These are phyloP conservation scores for Sorex maritimensis DNA, from an alignment of 2,797 vertebrate species.

Conservation along the genomic window DNA sequence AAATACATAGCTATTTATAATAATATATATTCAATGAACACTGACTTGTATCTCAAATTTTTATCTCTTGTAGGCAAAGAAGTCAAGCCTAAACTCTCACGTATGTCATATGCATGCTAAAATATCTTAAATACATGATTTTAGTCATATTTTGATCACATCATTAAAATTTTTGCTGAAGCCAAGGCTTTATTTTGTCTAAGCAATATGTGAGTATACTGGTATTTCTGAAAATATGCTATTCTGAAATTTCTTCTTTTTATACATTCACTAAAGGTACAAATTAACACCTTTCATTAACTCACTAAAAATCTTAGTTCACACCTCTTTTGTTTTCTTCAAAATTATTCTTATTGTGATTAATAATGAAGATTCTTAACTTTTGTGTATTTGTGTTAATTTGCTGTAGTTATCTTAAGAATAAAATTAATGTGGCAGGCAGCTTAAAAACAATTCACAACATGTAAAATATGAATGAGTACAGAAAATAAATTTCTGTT, in stretches of 20 bases:
- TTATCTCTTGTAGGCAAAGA: conserved; percentile 75
- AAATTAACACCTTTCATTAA: conserved; percentile 3
- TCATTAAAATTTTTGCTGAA: conserved; percentile 56
- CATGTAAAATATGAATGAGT: background rate
- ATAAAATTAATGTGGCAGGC: background rate
- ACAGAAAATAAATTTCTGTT: background rate
- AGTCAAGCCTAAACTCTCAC: conserved; percentile 74
- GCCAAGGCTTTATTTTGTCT: background rate
- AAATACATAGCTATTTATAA: conserved; percentile 11
- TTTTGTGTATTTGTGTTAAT: conserved; percentile 19
- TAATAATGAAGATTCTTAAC: fast-evolving
- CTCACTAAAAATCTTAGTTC: conserved; percentile 23
- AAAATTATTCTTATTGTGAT: conserved; percentile 25
- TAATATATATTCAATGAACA: background rate
- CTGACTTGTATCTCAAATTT: background rate
- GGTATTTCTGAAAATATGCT: conserved; percentile 28
- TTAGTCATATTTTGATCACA: background rate
- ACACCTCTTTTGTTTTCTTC: conserved; percentile 1
- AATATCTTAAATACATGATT: conserved; percentile 1
- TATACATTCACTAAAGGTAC: background rate
- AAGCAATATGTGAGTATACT: background rate
- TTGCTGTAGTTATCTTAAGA: background rate
- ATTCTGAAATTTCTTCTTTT: conserved; percentile 25
- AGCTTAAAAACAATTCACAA: background rate
- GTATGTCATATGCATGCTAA: conserved; percentile 60